Evolutionary conservation across 2,888 invertebrate species (phyloP).

Genomic region (Copidosoma aretas): DNA sequence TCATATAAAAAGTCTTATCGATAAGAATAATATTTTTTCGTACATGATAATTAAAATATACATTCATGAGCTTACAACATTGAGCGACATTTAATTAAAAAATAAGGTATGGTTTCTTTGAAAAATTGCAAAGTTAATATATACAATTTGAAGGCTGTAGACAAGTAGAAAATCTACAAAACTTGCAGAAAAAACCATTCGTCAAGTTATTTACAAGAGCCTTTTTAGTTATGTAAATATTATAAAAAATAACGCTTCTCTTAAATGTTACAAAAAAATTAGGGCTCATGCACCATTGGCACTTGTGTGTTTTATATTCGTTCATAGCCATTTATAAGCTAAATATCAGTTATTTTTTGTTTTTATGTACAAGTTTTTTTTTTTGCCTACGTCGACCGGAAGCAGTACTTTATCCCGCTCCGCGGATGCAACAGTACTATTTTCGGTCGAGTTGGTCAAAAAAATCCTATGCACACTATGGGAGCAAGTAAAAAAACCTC

Average conservation of each 20-base stretch:
- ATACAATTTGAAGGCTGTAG: slow-evolving; percentile 30
- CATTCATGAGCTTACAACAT: slow-evolving; percentile 1
- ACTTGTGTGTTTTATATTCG: slow-evolving; percentile 37
- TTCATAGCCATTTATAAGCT: slow-evolving; percentile 19
- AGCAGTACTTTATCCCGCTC: too few species aligned
- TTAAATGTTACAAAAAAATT: slow-evolving; percentile 21
- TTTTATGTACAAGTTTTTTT: slow-evolving; percentile 5
- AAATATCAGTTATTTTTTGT: slow-evolving; percentile 14
- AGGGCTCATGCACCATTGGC: slow-evolving; percentile 29
- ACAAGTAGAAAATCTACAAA: slow-evolving; percentile 12
- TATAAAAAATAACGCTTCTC: slow-evolving; percentile 28
- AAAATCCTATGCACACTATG: too few species aligned
- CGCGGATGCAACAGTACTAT: too few species aligned
- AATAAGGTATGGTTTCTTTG: slow-evolving; percentile 9
- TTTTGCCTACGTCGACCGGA: too few species aligned
- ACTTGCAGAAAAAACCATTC: slow-evolving; percentile 10
- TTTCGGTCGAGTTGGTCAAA: too few species aligned
- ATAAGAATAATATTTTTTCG: slow-evolving; percentile 10
- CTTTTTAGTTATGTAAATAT: slow-evolving; percentile 22
- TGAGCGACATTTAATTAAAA: slow-evolving; percentile 16
- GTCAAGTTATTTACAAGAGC: slow-evolving; percentile 18
- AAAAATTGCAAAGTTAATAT: slow-evolving; percentile 27
- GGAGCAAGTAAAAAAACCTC: too few species aligned
- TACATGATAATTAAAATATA: slow-evolving; percentile 5
- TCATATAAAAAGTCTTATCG: slow-evolving; percentile 24